A percentile compares a stretch with the other conserved stretches of the same genome.
These are phyloP conservation scores for Dissostichus mawsoni DNA, from an alignment of 2,113 vertebrate genomes.

Conservation along the genomic window DNA sequence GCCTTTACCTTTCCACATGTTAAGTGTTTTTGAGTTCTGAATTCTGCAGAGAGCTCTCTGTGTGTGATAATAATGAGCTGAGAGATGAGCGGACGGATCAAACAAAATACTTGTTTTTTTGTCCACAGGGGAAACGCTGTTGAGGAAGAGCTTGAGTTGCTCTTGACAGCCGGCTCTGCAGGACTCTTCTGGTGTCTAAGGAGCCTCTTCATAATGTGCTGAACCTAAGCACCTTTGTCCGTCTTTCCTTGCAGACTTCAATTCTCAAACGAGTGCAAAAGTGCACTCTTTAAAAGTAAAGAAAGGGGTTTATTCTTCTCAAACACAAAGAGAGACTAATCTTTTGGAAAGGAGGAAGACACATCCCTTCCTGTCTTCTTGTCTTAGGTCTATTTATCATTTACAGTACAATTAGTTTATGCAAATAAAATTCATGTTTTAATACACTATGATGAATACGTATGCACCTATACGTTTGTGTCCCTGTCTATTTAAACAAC, in stretches of 20 bases:
- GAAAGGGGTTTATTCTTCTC: too few species aligned
- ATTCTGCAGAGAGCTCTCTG: neutral
- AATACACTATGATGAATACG: too few species aligned
- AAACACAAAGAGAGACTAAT: too few species aligned
- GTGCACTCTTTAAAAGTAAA: too few species aligned
- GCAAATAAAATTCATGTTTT: too few species aligned
- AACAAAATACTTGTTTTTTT: neutral
- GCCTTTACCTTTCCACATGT: neutral
- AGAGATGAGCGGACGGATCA: constrained; percentile 9
- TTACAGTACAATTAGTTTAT: too few species aligned
- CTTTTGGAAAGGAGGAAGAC: too few species aligned
- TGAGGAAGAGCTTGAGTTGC: neutral
- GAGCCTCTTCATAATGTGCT: neutral
- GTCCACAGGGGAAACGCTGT: neutral
- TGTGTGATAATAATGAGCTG: neutral
- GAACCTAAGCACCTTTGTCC: neutral
- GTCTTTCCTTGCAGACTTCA: neutral
- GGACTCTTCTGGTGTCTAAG: neutral
- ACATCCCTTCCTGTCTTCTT: too few species aligned
- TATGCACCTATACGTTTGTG: too few species aligned
- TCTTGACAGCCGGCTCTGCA: neutral
- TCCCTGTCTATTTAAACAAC: too few species aligned
- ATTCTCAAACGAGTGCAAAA: too few species aligned
- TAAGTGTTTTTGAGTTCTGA: neutral
- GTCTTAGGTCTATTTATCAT: too few species aligned